Conservation (phyloP, 2,888 invertebrate genomes). For the Eupithecia vulgata region DNA sequence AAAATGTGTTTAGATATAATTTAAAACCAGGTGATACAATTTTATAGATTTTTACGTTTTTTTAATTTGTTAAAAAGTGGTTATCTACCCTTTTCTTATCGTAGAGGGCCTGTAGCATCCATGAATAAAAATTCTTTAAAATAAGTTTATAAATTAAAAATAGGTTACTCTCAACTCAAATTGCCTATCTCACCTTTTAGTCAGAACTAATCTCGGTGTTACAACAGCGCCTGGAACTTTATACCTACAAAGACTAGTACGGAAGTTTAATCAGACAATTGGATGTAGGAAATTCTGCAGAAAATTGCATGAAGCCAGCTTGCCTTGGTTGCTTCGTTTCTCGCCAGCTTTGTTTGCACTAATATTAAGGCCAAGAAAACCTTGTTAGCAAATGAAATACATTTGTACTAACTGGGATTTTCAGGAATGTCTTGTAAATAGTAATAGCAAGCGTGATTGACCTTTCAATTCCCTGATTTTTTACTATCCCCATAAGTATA, state of each 20-base stretch:
- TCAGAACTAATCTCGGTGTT: background rate
- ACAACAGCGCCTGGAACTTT: background rate
- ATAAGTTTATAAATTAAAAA: too few species aligned
- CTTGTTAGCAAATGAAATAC: background rate
- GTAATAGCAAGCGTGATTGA: too few species aligned
- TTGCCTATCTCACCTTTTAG: background rate
- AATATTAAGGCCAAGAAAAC: conserved; percentile 4
- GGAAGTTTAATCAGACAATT: conserved; percentile 14
- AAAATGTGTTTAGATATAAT: too few species aligned
- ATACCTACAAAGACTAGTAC: background rate
- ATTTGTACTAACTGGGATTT: background rate
- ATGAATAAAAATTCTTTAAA: too few species aligned
- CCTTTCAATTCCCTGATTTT: too few species aligned
- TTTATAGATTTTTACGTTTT: too few species aligned
- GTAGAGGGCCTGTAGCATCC: too few species aligned
- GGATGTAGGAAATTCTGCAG: conserved; percentile 6
- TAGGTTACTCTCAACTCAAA: too few species aligned
- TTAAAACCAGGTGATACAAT: too few species aligned
- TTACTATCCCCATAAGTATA: too few species aligned
- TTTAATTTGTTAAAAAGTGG: too few species aligned
- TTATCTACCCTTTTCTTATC: too few species aligned
- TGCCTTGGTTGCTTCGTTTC: conserved; percentile 1
- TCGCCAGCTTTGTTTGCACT: conserved; percentile 1
- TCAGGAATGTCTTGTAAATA: background rate
- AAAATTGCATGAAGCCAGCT: background rate